These are phyloP conservation scores for Metacarcinus magister DNA, from an alignment of 2,888 invertebrate species.

Conservation along the genomic window DNA sequence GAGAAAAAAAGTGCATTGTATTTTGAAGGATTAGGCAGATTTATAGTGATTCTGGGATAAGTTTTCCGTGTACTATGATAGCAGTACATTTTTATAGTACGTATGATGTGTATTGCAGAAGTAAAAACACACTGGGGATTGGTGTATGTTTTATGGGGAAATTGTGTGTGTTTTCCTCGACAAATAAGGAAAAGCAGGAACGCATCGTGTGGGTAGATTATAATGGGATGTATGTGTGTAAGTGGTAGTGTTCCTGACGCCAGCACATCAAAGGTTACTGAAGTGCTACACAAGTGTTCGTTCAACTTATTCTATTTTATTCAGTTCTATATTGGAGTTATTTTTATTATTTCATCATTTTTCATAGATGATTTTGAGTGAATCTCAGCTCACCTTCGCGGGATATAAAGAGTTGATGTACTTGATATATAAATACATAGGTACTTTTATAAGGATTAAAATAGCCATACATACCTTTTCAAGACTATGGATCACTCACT, in stretches of 20 bases:
- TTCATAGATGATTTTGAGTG: neutral
- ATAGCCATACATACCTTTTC: neutral
- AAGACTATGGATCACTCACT: neutral
- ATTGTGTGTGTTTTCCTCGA: slow-evolving; percentile 7
- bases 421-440: neutral
- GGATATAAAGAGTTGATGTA: neutral
- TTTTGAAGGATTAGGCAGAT: slow-evolving; percentile 10
- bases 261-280: neutral
- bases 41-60: neutral
- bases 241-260: neutral
- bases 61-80: neutral
- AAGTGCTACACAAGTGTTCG: neutral
- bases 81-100: neutral
- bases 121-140: neutral
- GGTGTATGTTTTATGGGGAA: neutral
- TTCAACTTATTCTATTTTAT: neutral
- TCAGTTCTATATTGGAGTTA: neutral
- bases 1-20: neutral
- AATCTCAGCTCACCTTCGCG: neutral
- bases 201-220: neutral
- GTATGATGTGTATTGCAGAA: neutral
- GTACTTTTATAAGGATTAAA: neutral
- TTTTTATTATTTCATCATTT: neutral
- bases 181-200: neutral
- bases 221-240: neutral